Base-by-base conservation (phyloP, 2,888 invertebrate species). In the Crocallis elinguaria region DNA sequence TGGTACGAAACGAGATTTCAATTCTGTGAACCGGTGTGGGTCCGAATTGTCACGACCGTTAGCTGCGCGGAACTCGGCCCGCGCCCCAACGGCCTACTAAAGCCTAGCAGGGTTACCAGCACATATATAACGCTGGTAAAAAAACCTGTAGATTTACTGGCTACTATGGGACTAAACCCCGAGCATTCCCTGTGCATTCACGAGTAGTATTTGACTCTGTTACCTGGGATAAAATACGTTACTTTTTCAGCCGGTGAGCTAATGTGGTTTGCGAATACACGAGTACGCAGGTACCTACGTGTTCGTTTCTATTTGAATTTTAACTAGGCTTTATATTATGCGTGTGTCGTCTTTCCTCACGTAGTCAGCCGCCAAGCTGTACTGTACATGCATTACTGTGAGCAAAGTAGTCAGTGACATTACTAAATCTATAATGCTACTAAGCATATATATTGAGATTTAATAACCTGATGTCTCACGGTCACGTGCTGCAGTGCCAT, bases 31-130 rank as follows among this genome's bases (percentile, higher is more conserved):
- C 55, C 49, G 49, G 58, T 58, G 50, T 56, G 39, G 13, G 37
- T 53, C 52, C 59, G 58, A 83, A 77, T 73, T 75, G 81, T 80
- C 71, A 75, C 83, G 73, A 84, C 84, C 84, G 84, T 83, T 84
- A 84, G 67, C 63, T 64, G 66, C 67, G 64, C 74, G 74, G 75
- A 76, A 72, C 76, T 16, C 46, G 38, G 27, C 69, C 71, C 68
- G 74, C 69, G 74, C 67, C 72, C 77, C 60, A 69, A 57, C 71
- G 56, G 58, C 64, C 60, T 52, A 64, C 60, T 56, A 42, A 54
- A 52, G 36, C 44, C 57, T 27, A 17, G 23, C 27, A 38, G 38
- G 25, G 44, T 35, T 41, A 39, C 54, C 36, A 49, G 14, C 33
- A 35, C 9, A 41, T 19, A 45, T 44, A 51, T 33, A 33, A 36